Evolutionary conservation across 1,140 invertebrate genomes (phyloP), one percentile per base, ranked within the genome.

Genomic region (Palaemon carinicauda): DNA sequence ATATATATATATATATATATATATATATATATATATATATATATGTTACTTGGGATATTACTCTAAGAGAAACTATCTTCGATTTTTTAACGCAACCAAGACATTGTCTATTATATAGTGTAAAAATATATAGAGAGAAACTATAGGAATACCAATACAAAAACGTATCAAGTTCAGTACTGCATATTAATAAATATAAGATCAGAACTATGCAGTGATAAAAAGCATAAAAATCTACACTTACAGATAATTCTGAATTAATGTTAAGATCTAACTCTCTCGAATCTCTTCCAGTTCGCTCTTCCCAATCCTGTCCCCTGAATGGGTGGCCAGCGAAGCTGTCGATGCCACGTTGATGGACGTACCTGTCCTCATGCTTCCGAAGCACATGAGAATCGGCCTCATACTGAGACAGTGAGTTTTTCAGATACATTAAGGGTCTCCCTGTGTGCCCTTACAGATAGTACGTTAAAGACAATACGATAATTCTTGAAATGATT

Each of bases 321-420:
- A 75, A 0, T 82, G 15, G 7, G 81, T 82, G 50, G 81, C 81
- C 12, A 52, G 21, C 1, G 81, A 82, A 51, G 51, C 29, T 0
- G 81, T 82, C 9, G 81, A 82, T 31, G 81, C 24, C 24, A 75
- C 74, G 4, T 17, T 82, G n/a, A 71, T 82, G 60, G 41, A 82
- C 24, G 33, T 21, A 1, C n/a, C 50, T 3, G 27, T 71, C 1
- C 65, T 82, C 17, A n/a, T 31, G 14, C 50, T 82, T 24, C 80
- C 80, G 12, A 41, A 7, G 12, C 7, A 5, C 41, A 41, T 41
- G 41, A 41, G 41, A 41, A 41, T 41, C 41, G 41, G 41, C 7
- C 0, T 41, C 7, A 5, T 41, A 5, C 1, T 41, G 41, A 41
- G 41, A 41, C 41, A 9, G 41, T 41, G 3, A 41, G 41, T 41